phyloP scores from a whole-genome alignment of 2,113 vertebrate species.

The Xiphophorus hellerii region DNA sequence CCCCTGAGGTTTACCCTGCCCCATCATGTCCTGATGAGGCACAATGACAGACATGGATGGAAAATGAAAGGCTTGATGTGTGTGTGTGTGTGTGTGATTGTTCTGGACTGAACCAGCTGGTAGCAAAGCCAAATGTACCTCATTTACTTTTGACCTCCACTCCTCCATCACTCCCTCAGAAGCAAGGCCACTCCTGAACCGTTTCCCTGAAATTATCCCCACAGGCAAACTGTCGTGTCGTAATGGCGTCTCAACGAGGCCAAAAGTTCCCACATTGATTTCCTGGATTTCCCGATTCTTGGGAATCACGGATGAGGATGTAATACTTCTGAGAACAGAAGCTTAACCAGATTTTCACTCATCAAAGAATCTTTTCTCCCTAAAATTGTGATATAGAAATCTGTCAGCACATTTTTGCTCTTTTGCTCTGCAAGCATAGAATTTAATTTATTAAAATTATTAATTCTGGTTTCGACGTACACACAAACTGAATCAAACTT shows the following conservation, averaged over 20 bases:
- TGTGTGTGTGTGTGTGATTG: neutral
- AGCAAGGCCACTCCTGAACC: constrained; percentile 17
- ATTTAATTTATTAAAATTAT: neutral
- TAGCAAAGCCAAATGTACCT: constrained; percentile 44
- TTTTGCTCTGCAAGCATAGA: neutral
- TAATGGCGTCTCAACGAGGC: constrained; percentile 27
- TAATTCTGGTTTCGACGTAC: neutral
- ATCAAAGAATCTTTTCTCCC: neutral
- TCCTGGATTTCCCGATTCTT: neutral
- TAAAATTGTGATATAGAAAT: neutral
- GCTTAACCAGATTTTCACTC: neutral
- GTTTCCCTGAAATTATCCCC: constrained; percentile 44
- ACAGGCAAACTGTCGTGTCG: constrained; percentile 21
- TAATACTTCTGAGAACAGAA: constrained; percentile 2
- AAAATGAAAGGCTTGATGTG: constrained; percentile 15
- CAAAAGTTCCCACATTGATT: constrained; percentile 22
- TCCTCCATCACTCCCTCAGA: constrained; percentile 49
- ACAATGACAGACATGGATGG: constrained; percentile 55
- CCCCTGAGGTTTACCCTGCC: constrained; percentile 66
- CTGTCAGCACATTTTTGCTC: neutral
- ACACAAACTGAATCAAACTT: neutral
- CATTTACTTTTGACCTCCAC: constrained; percentile 60
- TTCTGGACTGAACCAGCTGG: constrained; percentile 55
- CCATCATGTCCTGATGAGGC: constrained; percentile 64
- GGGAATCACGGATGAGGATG: constrained; percentile 1